These are phyloP conservation scores for Actenoides hombroni DNA, from an alignment of 2,113 vertebrate species.

Conservation along the genomic window DNA sequence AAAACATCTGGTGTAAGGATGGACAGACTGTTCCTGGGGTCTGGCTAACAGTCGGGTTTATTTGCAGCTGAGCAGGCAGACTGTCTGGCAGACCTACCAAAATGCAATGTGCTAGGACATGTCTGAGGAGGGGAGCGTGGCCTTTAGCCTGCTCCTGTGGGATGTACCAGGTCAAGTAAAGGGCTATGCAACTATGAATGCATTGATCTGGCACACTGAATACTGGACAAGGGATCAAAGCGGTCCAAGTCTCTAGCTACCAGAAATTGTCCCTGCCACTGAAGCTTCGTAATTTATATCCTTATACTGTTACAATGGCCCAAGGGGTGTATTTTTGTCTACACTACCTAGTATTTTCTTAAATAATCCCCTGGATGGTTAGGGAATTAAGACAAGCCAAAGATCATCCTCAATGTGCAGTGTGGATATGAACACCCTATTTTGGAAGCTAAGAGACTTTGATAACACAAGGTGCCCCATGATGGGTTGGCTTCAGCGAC, in stretches of 20 bases:
- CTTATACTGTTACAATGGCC: background rate
- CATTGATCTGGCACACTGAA: background rate
- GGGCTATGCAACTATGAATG: background rate
- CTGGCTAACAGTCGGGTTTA: background rate
- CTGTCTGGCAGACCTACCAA: background rate
- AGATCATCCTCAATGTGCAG: background rate
- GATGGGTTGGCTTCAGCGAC: background rate
- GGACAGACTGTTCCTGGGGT: background rate
- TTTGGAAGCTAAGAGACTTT: background rate
- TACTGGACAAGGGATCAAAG: background rate
- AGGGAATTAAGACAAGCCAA: background rate
- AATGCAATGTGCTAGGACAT: background rate
- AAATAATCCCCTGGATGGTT: background rate
- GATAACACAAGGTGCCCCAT: accelerated
- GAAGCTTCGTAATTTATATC: background rate
- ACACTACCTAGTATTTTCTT: background rate
- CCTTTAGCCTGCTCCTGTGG: background rate
- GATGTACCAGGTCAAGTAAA: background rate
- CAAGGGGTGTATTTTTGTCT: background rate
- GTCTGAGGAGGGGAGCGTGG: background rate
- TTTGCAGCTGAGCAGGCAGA: background rate
- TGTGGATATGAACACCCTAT: background rate
- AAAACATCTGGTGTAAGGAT: background rate
- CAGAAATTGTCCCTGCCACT: background rate
- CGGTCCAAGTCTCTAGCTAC: background rate